Evolutionary conservation across 1,140 invertebrate species (phyloP), one percentile per base, ranked within the genome.

Genomic region (Fopius arisanus): DNA sequence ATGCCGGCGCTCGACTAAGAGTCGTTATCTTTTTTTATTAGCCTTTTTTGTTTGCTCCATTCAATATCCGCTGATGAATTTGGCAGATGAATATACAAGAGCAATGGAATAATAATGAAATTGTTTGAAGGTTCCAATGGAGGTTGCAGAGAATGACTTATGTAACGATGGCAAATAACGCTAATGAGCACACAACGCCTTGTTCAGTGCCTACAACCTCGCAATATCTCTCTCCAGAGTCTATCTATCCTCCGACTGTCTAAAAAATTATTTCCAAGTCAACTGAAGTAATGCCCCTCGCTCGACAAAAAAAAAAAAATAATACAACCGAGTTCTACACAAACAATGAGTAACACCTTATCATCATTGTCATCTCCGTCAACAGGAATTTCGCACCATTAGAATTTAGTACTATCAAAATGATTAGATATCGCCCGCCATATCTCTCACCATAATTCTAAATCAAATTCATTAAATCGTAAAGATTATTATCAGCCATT

Each of bases 81-180:
- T 37, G 33, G 9, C 2, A 28, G 48, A 28, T 54, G 26, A 59
- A 59, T 14, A 59, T 59, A 10, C 23, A 10, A 59, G 54, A 2
- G 9, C 19, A 59, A 59, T 28, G 9, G 4, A 59, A 59, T 28
- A 26, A 26, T 59, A 59, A 59, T 59, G 54, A 59, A 59, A 59
- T 59, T 23, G 54, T 59, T 59, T 59, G 54, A 59, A 59, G 54
- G 54, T 14, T 59, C 23, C 69, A 76, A 67, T 67, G 62, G 74
- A 41, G 68, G 63, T 66, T 54, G 63, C 71, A 48, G 74, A 80
- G 75, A 75, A 81, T 77, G 80, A 80, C 81, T 87, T 88, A 87
- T 81, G 82, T 86, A 88, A 88, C 82, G 82, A 82, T 80, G 76
- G 83, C 84, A 87, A 87, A 86, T 87, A 87, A 88, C 85, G 83